These are phyloP conservation scores for Podilymbus podiceps DNA, from an alignment of 2,113 vertebrate species.

Conservation along the genomic window DNA sequence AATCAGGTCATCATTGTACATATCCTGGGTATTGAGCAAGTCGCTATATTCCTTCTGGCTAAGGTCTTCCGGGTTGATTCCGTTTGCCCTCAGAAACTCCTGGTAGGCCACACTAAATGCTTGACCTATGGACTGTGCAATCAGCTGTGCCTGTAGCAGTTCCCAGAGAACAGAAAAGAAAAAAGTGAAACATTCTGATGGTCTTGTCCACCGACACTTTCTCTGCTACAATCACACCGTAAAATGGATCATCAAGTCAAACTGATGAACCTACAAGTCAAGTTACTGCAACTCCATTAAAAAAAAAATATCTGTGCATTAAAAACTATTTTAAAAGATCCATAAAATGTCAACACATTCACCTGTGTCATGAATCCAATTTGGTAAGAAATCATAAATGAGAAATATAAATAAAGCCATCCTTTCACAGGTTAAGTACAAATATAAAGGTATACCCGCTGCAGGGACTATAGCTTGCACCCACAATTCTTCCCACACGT, in stretches of 20 bases:
- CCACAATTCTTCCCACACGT: not conserved
- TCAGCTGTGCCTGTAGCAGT: constrained; percentile 85
- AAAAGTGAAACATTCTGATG: not conserved
- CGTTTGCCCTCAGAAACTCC: constrained; percentile 93
- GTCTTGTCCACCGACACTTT: not conserved
- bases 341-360: not conserved
- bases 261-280: not conserved
- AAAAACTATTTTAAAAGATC: not conserved
- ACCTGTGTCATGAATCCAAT: not conserved
- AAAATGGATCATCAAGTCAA: not conserved
- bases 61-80: constrained; percentile 95
- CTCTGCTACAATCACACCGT: not conserved
- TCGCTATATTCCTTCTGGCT: constrained; percentile 97
- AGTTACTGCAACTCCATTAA: not conserved
- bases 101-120: constrained; percentile 97
- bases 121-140: constrained; percentile 96
- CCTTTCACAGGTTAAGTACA: not conserved
- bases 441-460: not conserved
- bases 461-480: not conserved
- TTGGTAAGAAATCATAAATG: not conserved
- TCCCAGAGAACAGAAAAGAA: not conserved
- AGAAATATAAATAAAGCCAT: not conserved
- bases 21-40: constrained; percentile 94
- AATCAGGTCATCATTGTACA: constrained; percentile 97
- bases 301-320: not conserved